Percentiles rank a stretch among this genome's conserved stretches.
phyloP scores from a whole-genome alignment of 2,888 invertebrate species.

The Cephonodes hylas region DNA sequence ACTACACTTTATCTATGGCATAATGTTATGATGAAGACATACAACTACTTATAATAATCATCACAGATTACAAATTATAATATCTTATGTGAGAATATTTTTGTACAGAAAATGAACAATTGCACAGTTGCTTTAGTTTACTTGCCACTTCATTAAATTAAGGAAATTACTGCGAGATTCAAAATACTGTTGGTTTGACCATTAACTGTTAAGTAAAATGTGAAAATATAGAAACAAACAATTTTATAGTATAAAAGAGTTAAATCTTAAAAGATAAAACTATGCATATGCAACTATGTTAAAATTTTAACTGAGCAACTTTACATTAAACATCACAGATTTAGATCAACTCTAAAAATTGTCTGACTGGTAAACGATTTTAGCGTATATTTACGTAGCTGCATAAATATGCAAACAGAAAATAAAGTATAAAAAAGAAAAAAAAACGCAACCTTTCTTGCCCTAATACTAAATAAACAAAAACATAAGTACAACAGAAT shows the following conservation, averaged over 20 bases:
- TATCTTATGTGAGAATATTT: slow-evolving; percentile 20
- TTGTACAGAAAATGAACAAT: slow-evolving; percentile 13
- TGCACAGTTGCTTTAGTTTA: neutral
- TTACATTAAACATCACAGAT: slow-evolving; percentile 60
- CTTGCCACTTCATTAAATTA: neutral
- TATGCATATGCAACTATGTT: slow-evolving; percentile 44
- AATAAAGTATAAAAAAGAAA: slow-evolving; percentile 30
- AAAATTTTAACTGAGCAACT: slow-evolving; percentile 73
- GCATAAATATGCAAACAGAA: slow-evolving; percentile 34
- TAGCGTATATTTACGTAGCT: slow-evolving; percentile 16
- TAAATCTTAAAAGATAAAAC: slow-evolving; percentile 27
- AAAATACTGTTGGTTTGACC: neutral
- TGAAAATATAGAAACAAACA: neutral
- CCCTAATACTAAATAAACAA: slow-evolving; percentile 28
- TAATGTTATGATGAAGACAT: slow-evolving; percentile 40
- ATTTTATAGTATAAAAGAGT: slow-evolving; percentile 18
- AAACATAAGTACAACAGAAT: slow-evolving; percentile 59
- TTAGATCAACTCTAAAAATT: slow-evolving; percentile 25
- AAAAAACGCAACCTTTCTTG: slow-evolving; percentile 30
- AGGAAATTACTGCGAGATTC: slow-evolving; percentile 25
- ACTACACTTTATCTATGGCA: slow-evolving; percentile 52
- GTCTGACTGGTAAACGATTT: slow-evolving; percentile 23
- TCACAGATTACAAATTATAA: slow-evolving; percentile 61
- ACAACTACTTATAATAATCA: slow-evolving; percentile 66
- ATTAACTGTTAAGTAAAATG: neutral